Evolutionary conservation across 2,888 invertebrate genomes (phyloP), one percentile per base, ranked within the genome.

Genomic region (Drosophila greeni): DNA sequence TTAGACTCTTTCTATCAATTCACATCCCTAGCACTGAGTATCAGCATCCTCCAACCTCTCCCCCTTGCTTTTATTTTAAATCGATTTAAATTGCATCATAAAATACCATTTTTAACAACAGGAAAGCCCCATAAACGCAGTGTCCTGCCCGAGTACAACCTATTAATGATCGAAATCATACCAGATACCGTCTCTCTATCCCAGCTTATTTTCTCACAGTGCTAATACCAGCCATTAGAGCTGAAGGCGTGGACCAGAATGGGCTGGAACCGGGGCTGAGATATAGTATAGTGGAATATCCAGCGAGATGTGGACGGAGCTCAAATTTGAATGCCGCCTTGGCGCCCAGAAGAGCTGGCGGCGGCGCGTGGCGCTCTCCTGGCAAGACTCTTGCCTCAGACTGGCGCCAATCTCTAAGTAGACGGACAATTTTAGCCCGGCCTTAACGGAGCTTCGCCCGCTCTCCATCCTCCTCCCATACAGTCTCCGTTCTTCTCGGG

Each of bases 311-410:
- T 12, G 33, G 61, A n/a, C 18, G 65, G 24, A 42, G 69, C 51
- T 72, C 66, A 78, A 75, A 83, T 81, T 81, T 79, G 84, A 81
- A 67, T 78, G 82, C 60, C 49, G 71, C 59, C 67, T 67, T 81
- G 79, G 74, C 79, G 84, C 84, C 84, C 79, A 79, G 58, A 70
- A 66, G 66, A 67, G 77, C 77, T 81, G 65, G 61, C 61, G 68
- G 64, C 64, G 82, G 77, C 77, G 71, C 74, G 69, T 76, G 75
- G 67, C 70, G 58, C 49, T 72, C 42, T 60, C 37, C 26, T 45
- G 48, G 12, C 16, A 26, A 40, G 33, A 20, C 11, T 6, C 11
- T 6, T 1, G n/a, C 40, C 59, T 20, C 16, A n/a, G 59, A 52
- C 61, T 76, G 83, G 76, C 76, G 76, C 82, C 82, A 80, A 64